These are phyloP conservation scores for Drosophila anomelani DNA, from an alignment of 2,888 invertebrate genomes.

Conservation along the genomic window DNA sequence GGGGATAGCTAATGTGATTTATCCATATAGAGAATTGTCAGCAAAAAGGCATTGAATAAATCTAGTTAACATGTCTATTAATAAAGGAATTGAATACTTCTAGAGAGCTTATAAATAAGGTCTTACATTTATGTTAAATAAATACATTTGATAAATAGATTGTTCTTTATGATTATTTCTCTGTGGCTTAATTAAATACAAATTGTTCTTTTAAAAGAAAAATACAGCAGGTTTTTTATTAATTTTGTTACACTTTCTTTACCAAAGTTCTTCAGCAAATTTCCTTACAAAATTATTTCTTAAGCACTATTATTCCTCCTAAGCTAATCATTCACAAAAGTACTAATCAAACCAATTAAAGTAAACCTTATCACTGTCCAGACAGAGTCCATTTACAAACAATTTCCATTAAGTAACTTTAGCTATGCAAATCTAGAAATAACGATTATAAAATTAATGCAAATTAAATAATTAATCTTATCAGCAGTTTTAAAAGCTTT, in stretches of 20 bases:
- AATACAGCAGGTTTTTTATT: not conserved
- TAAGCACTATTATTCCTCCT: not conserved
- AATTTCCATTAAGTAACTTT: conserved; percentile 10
- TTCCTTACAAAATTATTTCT: not conserved
- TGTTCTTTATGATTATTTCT: not conserved
- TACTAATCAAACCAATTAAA: not conserved
- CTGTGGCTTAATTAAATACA: not conserved
- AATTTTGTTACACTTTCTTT: no score
- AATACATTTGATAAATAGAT: not conserved
- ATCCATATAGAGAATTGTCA: not conserved
- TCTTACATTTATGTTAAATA: not conserved
- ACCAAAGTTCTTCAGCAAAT: no score
- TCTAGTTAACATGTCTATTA: not conserved
- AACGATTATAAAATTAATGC: conserved; percentile 20
- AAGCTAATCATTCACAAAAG: not conserved
- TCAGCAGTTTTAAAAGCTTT: conserved; percentile 29
- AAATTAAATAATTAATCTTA: conserved; percentile 22
- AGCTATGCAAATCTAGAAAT: conserved; percentile 25
- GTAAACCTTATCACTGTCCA: not conserved
- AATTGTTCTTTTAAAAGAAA: not conserved
- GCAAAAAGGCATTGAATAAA: not conserved
- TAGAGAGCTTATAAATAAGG: not conserved
- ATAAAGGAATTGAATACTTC: not conserved
- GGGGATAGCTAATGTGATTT: not conserved
- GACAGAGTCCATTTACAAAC: not conserved